Percentiles rank a stretch among this genome's conserved stretches.
These are phyloP conservation scores for Ditula angustiorana DNA, from an alignment of 2,888 invertebrate species.

Conservation along the genomic window DNA sequence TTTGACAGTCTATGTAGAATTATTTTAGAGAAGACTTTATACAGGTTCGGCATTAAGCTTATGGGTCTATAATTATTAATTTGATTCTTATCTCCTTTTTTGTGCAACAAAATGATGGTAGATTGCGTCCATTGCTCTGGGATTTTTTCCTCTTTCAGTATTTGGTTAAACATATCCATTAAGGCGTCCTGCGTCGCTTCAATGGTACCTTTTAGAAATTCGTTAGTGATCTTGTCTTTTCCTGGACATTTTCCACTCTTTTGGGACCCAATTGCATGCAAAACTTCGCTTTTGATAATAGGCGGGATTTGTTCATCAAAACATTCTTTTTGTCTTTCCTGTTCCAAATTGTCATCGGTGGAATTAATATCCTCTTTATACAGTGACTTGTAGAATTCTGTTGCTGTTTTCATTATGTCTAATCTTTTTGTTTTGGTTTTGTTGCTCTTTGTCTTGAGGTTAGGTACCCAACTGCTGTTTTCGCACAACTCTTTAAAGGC, in stretches of 20 bases:
- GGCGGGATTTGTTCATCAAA: background rate
- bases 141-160: background rate
- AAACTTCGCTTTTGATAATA: too few species aligned
- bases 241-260: background rate
- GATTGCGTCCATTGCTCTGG: background rate
- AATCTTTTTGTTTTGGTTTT: background rate
- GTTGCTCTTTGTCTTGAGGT: background rate
- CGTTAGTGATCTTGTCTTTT: background rate
- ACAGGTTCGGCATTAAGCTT: too few species aligned
- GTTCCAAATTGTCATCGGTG: too few species aligned
- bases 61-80: too few species aligned
- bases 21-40: too few species aligned
- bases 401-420: background rate
- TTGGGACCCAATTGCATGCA: background rate
- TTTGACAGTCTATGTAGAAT: background rate
- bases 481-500: background rate
- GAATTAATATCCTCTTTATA: too few species aligned
- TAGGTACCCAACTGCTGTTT: background rate
- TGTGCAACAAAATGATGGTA: background rate
- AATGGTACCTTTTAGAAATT: background rate
- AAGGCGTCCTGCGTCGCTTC: background rate
- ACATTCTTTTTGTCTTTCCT: background rate
- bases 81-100: too few species aligned
- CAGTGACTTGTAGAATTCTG: background rate
- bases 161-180: background rate